phyloP scores from a whole-genome alignment of 2,113 vertebrate species.

The Pampusana beccarii region DNA sequence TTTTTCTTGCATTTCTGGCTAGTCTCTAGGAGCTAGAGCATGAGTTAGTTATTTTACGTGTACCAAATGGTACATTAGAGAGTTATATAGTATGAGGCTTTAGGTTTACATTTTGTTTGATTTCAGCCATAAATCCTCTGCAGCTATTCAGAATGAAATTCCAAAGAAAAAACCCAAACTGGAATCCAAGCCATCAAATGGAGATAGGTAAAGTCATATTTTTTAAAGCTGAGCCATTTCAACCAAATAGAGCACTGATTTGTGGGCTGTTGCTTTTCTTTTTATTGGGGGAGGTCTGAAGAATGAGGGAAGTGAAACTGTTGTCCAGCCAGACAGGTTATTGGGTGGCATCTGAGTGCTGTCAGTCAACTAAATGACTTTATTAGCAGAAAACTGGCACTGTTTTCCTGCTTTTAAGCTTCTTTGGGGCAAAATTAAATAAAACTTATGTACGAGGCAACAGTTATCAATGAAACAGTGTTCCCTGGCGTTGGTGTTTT shows the following conservation, averaged over 20 bases:
- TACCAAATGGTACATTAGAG: slow-evolving; percentile 37
- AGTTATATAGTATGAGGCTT: slow-evolving; percentile 49
- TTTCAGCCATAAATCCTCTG: slow-evolving; percentile 97
- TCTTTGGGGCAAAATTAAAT: slow-evolving; percentile 45
- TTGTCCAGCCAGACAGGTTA: neutral
- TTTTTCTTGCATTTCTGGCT: slow-evolving; percentile 12
- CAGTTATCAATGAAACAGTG: neutral
- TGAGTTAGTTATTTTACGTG: slow-evolving; percentile 43
- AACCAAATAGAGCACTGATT: neutral
- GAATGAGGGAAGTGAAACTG: slow-evolving; percentile 14
- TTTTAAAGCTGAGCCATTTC: slow-evolving; percentile 58
- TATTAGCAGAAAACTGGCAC: slow-evolving; percentile 44
- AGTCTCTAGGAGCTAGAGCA: slow-evolving; percentile 22
- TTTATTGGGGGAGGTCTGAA: neutral
- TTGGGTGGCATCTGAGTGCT: slow-evolving; percentile 43
- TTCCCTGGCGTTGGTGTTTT: neutral
- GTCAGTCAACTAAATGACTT: slow-evolving; percentile 4
- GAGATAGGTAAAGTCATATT: slow-evolving; percentile 90
- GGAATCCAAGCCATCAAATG: slow-evolving; percentile 99
- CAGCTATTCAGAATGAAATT: slow-evolving; percentile 98
- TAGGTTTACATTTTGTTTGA: slow-evolving; percentile 66
- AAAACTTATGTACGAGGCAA: neutral
- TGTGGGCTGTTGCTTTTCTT: slow-evolving; percentile 5
- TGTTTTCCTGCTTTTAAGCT: slow-evolving; percentile 9
- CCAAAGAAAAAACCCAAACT: slow-evolving; percentile 99